Conservation (phyloP, 2,888 invertebrate species). For the Scaptomyza polygonia region DNA sequence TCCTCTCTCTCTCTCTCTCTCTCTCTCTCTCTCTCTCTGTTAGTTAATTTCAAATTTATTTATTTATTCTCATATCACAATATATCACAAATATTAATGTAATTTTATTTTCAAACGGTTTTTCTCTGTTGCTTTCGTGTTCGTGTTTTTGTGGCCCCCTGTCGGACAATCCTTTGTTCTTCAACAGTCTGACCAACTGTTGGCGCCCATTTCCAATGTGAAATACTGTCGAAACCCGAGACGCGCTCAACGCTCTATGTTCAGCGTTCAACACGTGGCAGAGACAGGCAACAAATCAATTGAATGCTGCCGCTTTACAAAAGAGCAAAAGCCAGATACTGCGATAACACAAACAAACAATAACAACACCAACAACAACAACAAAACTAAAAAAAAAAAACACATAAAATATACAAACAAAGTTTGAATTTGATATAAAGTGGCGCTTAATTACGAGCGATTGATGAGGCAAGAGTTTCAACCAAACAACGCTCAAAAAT, state of each 20-base stretch:
- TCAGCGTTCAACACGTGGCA: slow-evolving; percentile 46
- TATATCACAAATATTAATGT: neutral
- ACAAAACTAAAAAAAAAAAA: slow-evolving; percentile 7
- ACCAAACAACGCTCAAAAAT: slow-evolving; percentile 19
- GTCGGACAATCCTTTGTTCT: slow-evolving; percentile 16
- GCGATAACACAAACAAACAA: slow-evolving; percentile 27
- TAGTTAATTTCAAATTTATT: neutral
- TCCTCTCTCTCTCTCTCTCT: no score
- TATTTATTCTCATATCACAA: no score
- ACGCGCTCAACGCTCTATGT: slow-evolving; percentile 3
- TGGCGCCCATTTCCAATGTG: slow-evolving; percentile 15
- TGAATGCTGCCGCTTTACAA: slow-evolving; percentile 15
- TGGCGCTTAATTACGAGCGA: slow-evolving; percentile 76
- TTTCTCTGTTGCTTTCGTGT: neutral
- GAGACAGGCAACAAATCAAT: slow-evolving; percentile 53
- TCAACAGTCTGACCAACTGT: slow-evolving; percentile 40
- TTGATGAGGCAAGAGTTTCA: slow-evolving; percentile 75
- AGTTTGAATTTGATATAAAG: slow-evolving; percentile 69
- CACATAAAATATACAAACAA: no score
- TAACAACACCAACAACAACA: slow-evolving; percentile 8
- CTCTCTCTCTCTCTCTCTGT: no score
- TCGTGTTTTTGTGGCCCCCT: neutral
- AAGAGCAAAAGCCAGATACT: slow-evolving; percentile 21
- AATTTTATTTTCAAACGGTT: slow-evolving; percentile 22
- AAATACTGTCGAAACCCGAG: slow-evolving; percentile 1